A percentile compares a stretch with the other conserved stretches of the same genome.
Evolutionary conservation across 2,888 invertebrate genomes (phyloP).

Genomic region (Erebia epiphron): DNA sequence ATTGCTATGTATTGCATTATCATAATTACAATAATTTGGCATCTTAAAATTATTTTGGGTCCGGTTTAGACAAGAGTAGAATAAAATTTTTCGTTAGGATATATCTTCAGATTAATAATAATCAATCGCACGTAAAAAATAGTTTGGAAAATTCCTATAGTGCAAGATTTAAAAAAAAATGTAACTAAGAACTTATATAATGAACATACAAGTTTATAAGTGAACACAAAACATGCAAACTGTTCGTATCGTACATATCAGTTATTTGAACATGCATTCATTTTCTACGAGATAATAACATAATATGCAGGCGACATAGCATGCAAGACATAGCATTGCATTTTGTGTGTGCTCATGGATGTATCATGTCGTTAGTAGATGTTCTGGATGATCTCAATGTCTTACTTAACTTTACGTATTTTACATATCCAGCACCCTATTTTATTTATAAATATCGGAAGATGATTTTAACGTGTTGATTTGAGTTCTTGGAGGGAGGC

Average conservation of each 20-base stretch:
- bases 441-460: too few species aligned
- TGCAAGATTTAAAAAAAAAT: too few species aligned
- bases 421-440: too few species aligned
- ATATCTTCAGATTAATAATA: too few species aligned
- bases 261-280: constrained; percentile 54
- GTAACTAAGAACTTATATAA: neutral
- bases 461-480: too few species aligned
- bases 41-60: neutral
- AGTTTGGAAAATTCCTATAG: too few species aligned
- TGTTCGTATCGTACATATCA: constrained; percentile 48
- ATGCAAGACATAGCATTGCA: constrained; percentile 67
- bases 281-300: constrained; percentile 53
- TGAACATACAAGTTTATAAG: constrained; percentile 43
- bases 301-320: constrained; percentile 42
- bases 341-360: constrained; percentile 62
- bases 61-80: neutral
- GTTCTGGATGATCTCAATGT: constrained; percentile 7
- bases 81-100: neutral
- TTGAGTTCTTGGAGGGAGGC: too few species aligned
- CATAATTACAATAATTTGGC: neutral
- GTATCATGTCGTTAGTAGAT: constrained; percentile 3
- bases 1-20: neutral
- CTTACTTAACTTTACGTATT: neutral
- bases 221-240: constrained; percentile 69
- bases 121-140: too few species aligned